Base-by-base conservation (phyloP, 2,113 vertebrate species). In the Scalopus aquaticus region DNA sequence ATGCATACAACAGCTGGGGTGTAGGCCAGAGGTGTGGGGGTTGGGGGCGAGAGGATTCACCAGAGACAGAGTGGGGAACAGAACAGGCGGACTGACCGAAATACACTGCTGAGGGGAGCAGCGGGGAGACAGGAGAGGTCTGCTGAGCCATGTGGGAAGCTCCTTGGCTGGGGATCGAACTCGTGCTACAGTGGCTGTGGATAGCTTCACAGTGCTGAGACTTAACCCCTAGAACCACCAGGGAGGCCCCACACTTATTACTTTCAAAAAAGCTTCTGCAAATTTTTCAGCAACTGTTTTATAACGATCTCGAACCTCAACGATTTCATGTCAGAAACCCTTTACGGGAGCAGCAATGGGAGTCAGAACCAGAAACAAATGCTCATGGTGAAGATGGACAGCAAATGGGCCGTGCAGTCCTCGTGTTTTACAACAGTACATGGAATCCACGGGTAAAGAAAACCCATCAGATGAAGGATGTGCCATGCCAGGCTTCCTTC, bases 301-400 rank as follows among this genome's bases (percentile, higher is more conserved):
- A 22, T 56, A 54, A 54, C 17, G n/a, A 58, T 44, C 76, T 37
- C 37, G 46, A 9, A n/a, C 11, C 0, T 83, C 46, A 56, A 70
- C n/a, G 64, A 49, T 2, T 28, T 16, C 42, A 9, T 2, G 0
- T 17, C 12, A 62, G 11, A 93, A 60, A 49, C 49, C 12, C 4
- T 22, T 65, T 4, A 0, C 10, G 3, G 2, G 51, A 35, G 26
- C 35, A 9, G 65, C 4, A 9, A 9, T 0, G 30, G 56, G 46
- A 37, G 12, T 49, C 42, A 4, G 67, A 11, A 11, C 30, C 44
- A 11, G 9, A 44, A 46, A 9, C 39, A n/a, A 5, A 1, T 0
- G 2, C 28, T 67, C 30, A 73, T 13, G 13, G 60, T 11, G 13
- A 58, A 13, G 11, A 28, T 30, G 44, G 28, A 24, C 4, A 51